Conservation (phyloP, 1,140 invertebrate genomes). For the Colletes gigas region DNA sequence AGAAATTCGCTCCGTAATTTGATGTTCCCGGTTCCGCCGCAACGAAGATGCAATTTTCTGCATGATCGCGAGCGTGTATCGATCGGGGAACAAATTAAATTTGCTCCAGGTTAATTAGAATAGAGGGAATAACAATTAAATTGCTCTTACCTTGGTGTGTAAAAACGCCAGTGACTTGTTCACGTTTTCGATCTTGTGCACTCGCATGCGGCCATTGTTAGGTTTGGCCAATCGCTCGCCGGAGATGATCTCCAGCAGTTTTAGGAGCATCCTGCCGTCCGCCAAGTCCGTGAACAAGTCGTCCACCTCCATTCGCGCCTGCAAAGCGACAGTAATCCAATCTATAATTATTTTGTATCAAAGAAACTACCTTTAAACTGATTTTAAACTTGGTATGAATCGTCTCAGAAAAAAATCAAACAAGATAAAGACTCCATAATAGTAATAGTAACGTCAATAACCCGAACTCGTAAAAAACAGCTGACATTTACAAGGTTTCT, state of each 20-base stretch:
- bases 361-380: too few relatives aligned
- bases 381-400: too few relatives aligned
- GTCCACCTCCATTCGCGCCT: constrained; percentile 97
- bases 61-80: too few relatives aligned
- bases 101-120: too few relatives aligned
- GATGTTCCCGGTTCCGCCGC: background rate
- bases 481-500: too few relatives aligned
- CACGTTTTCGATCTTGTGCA: constrained; percentile 99
- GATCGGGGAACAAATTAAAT: too few relatives aligned
- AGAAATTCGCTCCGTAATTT: background rate
- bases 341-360: background rate
- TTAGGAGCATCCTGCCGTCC: constrained; percentile 97
- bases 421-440: too few relatives aligned
- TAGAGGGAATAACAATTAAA: too few relatives aligned
- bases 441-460: background rate
- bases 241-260: constrained; percentile 99
- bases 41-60: too few relatives aligned
- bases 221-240: constrained; percentile 98
- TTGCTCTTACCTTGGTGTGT: constrained; percentile 93
- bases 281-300: constrained; percentile 98
- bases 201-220: constrained; percentile 97
- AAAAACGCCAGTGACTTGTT: constrained; percentile 99
- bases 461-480: too few relatives aligned
- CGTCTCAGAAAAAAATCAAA: too few relatives aligned
- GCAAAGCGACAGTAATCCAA: constrained; percentile 18